These are phyloP conservation scores for Ophion ellenae DNA, from an alignment of 2,888 invertebrate species.

Conservation along the genomic window DNA sequence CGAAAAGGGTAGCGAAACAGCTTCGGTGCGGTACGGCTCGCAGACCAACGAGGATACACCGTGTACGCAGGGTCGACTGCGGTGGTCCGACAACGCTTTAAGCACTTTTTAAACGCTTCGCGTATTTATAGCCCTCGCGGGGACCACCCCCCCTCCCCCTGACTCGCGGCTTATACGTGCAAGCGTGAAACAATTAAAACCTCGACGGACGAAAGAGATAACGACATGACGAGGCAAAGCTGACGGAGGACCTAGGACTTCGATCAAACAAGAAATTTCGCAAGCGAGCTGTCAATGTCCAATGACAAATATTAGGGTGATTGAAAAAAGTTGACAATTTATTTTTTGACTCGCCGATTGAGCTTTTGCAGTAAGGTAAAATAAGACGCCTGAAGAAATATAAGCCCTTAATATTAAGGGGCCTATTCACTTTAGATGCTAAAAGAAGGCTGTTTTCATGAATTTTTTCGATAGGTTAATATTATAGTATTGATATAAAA, in stretches of 20 bases:
- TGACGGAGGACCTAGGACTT: not conserved
- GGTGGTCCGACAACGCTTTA: slow-evolving; percentile 68
- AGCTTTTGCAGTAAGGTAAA: no score
- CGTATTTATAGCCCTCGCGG: slow-evolving; percentile 69
- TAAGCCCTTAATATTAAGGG: no score
- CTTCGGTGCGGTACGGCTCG: slow-evolving; percentile 34
- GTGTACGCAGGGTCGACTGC: slow-evolving; percentile 30
- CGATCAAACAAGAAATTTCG: not conserved
- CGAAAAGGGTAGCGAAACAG: slow-evolving; percentile 53
- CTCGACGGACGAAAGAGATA: slow-evolving; percentile 58
- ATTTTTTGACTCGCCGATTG: not conserved
- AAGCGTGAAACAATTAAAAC: slow-evolving; percentile 81
- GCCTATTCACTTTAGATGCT: no score
- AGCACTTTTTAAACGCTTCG: slow-evolving; percentile 71
- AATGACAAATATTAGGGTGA: not conserved
- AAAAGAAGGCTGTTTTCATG: no score
- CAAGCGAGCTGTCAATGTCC: not conserved
- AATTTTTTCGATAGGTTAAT: no score
- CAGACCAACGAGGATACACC: slow-evolving; percentile 33
- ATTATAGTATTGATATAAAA: no score
- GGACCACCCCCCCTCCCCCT: slow-evolving; percentile 12
- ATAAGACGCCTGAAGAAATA: no score
- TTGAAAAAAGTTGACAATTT: not conserved
- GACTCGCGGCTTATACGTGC: slow-evolving; percentile 55
- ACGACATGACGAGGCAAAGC: slow-evolving; percentile 42